Evolutionary conservation across 1,140 invertebrate genomes (phyloP).

Genomic region (Bombus sibiricus): DNA sequence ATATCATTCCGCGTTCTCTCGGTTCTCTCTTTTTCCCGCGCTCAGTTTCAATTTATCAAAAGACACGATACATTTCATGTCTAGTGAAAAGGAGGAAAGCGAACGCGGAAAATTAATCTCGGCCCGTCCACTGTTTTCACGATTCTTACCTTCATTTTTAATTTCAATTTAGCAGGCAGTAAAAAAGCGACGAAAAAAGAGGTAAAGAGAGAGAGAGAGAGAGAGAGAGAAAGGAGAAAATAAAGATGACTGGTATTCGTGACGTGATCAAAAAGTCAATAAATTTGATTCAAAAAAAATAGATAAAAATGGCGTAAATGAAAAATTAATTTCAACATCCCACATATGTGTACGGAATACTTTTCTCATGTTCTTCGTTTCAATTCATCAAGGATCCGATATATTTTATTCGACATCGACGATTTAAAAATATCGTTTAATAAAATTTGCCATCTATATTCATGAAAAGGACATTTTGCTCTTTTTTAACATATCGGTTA

Average conservation of each 20-base stretch:
- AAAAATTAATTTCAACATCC: neutral
- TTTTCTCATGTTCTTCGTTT: neutral
- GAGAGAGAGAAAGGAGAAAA: no score
- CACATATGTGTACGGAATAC: fast-evolving
- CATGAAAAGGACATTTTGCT: no score
- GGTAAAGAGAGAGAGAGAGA: neutral
- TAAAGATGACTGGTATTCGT: no score
- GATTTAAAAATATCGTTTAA: neutral
- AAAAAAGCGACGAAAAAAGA: no score
- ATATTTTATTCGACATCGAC: neutral
- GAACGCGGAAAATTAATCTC: neutral
- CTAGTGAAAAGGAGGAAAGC: neutral
- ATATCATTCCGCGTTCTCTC: neutral
- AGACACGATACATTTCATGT: neutral
- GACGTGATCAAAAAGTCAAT: neutral
- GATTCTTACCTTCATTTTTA: conserved; percentile 18
- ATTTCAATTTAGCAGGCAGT: neutral
- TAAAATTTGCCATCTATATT: neutral
- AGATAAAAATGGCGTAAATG: neutral
- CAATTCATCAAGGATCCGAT: neutral
- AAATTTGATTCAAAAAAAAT: neutral
- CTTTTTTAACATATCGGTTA: neutral
- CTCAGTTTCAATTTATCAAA: conserved; percentile 7
- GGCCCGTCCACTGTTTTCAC: neutral
- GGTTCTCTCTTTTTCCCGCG: neutral